Base-by-base conservation (phyloP, 2,113 vertebrate species). In the Bubalus kerabau region DNA sequence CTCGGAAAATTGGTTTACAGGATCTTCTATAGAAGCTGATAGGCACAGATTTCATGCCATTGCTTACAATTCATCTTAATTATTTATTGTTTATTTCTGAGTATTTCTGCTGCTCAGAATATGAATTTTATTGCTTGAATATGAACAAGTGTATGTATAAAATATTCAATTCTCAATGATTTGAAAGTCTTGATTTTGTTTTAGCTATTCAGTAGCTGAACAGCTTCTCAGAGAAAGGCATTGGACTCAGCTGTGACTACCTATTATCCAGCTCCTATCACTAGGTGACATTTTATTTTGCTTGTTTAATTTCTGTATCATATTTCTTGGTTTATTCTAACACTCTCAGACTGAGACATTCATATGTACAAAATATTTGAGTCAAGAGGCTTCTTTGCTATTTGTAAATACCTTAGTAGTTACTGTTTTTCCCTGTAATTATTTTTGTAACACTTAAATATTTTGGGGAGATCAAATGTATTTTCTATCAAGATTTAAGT, bases 81-180 rank as follows among this genome's bases (percentile, higher is more conserved):
- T 64, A 40, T 95, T 97, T 95, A 54, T 82, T 97, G 32, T 95
- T 88, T 30, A 83, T 13, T 62, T 94, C n/a, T 36, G 46, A 84
- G 11, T 83, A 64, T 71, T 97, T 95, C 86, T 78, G 21, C 74
- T 87, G 17, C 56, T 89, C 50, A 87, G 54, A 80, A n/a, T 92
- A 62, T 57, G 32, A 81, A 74, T 86, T 6, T 74, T 74, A 36
- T 71, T 76, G 7, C n/a, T 86, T 92, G 54, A 26, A 13, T 80
- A 59, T 48, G 60, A 80, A 24, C 28, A 71, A 85, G 13, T 43
- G 0, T 90, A 11, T 81, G 23, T 59, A 67, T 67, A 67, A 78
- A 90, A 94, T 87, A 78, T 17, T 50, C 28, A 57, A 2, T 93
- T 95, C 15, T 64, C 28, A 91, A 0, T 95, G 26, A 91, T 85